Conservation (phyloP, 2,113 vertebrate genomes). For the Girardinichthys multiradiatus region DNA sequence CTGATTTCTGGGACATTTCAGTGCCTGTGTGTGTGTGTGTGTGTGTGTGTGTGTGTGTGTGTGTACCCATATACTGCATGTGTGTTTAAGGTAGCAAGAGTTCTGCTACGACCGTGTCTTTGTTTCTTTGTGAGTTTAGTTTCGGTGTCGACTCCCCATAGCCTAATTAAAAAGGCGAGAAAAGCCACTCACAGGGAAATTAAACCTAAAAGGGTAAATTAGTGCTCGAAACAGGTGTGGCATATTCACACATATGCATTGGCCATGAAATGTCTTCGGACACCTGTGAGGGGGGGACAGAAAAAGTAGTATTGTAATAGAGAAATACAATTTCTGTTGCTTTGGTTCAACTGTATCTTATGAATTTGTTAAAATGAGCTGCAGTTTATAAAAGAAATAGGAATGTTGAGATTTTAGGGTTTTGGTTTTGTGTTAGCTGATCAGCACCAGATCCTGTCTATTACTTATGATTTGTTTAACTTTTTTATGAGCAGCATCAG, state of each 20-base stretch:
- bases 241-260: constrained; percentile 73
- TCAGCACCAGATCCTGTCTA: not conserved
- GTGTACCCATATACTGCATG: constrained; percentile 5
- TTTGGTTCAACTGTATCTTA: constrained; percentile 21
- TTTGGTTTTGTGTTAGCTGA: constrained; percentile 4
- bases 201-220: constrained; percentile 84
- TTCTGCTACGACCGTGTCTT: constrained; percentile 36
- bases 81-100: constrained; percentile 33
- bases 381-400: constrained; percentile 10
- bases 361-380: constrained; percentile 24
- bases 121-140: constrained; percentile 65
- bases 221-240: constrained; percentile 82
- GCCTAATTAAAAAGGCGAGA: constrained; percentile 84
- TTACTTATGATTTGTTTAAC: constrained; percentile 21
- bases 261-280: constrained; percentile 80
- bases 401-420: constrained; percentile 13
- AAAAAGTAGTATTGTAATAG: constrained; percentile 33
- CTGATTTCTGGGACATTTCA: constrained; percentile 51
- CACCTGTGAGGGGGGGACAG: constrained; percentile 63
- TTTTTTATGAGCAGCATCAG: not conserved
- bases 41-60: constrained; percentile 12
- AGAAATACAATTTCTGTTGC: constrained; percentile 50
- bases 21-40: constrained; percentile 16
- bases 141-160: constrained; percentile 77
- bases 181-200: constrained; percentile 82